phyloP scores from a whole-genome alignment of 23 tunicate genomes.

The Diplosoma virens region DNA sequence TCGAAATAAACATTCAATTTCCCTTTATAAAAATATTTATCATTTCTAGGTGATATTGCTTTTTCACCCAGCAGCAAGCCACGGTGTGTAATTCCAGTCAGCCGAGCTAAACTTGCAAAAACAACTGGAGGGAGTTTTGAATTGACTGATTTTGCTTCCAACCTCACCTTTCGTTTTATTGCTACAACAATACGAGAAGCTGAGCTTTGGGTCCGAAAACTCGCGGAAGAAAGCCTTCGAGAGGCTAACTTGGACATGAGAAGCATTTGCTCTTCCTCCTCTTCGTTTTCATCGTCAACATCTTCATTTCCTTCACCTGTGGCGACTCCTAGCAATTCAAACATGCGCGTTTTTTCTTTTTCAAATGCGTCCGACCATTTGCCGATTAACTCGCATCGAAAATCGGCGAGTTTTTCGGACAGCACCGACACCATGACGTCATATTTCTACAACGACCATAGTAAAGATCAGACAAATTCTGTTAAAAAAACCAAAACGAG shows the following conservation, averaged over 20 bases:
- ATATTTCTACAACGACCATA: constrained; percentile 22
- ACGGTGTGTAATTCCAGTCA: constrained; percentile 63
- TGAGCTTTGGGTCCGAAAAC: constrained; percentile 59
- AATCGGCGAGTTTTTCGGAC: constrained; percentile 72
- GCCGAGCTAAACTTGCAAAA: constrained; percentile 70
- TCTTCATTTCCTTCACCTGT: constrained; percentile 75
- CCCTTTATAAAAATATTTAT: background rate
- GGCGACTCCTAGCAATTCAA: constrained; percentile 37
- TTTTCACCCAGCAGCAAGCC: constrained; percentile 38
- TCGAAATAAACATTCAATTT: no score
- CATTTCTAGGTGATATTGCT: constrained; percentile 22
- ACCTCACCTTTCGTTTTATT: constrained; percentile 63
- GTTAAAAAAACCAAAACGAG: background rate
- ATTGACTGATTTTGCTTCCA: constrained; percentile 64
- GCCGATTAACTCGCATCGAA: constrained; percentile 14
- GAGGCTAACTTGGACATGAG: constrained; percentile 83
- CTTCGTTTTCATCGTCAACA: constrained; percentile 75
- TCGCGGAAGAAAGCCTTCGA: constrained; percentile 60
- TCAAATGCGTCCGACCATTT: background rate
- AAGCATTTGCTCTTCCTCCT: constrained; percentile 81
- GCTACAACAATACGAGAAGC: constrained; percentile 63
- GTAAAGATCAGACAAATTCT: background rate
- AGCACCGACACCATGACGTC: constrained; percentile 45
- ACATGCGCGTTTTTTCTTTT: constrained; percentile 16
- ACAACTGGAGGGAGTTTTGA: constrained; percentile 81